phyloP scores from a whole-genome alignment of 2,797 vertebrate genomes.

The Paramormyrops hopkinsi region DNA sequence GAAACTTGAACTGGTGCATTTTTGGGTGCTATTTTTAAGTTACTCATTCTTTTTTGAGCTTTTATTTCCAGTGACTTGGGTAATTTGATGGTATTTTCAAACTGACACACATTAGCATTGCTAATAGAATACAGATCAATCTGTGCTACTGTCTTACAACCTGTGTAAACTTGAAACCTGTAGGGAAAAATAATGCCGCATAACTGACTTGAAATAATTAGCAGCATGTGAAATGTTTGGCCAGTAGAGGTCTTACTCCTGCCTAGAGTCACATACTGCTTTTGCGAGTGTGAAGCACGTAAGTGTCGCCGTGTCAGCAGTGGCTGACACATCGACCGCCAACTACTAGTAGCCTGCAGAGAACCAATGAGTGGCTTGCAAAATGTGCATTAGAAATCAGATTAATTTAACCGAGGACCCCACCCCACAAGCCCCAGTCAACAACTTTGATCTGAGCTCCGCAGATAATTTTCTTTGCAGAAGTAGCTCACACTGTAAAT shows the following conservation, averaged over 20 bases:
- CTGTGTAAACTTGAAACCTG: not conserved
- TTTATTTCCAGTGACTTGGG: not conserved
- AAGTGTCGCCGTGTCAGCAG: not conserved
- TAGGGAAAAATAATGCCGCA: not conserved
- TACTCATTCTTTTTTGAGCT: not conserved
- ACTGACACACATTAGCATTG: not conserved
- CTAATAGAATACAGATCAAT: not conserved
- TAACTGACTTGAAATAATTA: not conserved
- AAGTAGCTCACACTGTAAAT: not conserved
- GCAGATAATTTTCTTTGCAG: not conserved
- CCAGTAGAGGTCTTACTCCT: not conserved
- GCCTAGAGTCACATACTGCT: not conserved
- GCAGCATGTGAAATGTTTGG: not conserved
- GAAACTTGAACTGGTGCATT: not conserved
- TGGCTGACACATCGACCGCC: not conserved
- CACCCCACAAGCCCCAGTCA: not conserved
- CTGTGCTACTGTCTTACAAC: not conserved
- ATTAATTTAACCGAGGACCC: not conserved
- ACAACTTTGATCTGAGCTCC: not conserved
- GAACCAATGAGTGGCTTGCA: not conserved
- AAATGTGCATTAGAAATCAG: not conserved
- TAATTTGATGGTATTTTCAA: not conserved
- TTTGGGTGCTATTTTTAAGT: not conserved
- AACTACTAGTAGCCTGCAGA: not conserved
- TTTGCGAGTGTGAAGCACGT: not conserved